Conservation (phyloP, 2,113 vertebrate genomes). For the Zonotrichia leucophrys region DNA sequence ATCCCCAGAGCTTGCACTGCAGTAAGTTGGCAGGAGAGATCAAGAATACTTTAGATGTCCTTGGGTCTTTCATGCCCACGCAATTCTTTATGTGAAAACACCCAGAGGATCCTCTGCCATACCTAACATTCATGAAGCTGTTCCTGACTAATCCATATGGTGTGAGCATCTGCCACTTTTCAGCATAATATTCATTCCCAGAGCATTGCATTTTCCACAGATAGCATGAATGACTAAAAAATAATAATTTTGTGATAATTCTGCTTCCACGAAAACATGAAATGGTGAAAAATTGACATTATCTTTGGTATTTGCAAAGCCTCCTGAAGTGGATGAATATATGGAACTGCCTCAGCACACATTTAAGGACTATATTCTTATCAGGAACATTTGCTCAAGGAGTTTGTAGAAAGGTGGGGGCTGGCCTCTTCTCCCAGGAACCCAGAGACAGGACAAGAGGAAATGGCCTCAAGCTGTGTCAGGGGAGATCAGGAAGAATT, state of each 20-base stretch:
- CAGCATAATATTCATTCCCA: neutral
- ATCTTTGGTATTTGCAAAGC: neutral
- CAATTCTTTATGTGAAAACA: neutral
- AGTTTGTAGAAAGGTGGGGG: neutral
- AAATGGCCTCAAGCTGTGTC: neutral
- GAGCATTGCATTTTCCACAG: neutral
- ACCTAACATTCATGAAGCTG: neutral
- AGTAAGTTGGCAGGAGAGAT: neutral
- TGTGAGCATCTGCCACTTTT: neutral
- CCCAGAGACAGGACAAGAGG: neutral
- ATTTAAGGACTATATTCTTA: neutral
- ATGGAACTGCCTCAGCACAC: neutral
- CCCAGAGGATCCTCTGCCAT: neutral
- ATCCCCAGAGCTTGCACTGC: neutral
- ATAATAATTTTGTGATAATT: neutral
- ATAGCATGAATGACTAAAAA: neutral
- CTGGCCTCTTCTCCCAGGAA: neutral
- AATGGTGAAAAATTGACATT: neutral
- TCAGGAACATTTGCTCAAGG: neutral
- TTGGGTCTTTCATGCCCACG: neutral
- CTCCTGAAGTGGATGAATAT: neutral
- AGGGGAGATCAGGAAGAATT: neutral
- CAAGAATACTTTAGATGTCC: neutral
- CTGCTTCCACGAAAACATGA: neutral
- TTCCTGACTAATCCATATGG: neutral